Evolutionary conservation across 2,113 vertebrate genomes (phyloP), one percentile per base, ranked within the genome.

Genomic region (Pterophyllum scalare): DNA sequence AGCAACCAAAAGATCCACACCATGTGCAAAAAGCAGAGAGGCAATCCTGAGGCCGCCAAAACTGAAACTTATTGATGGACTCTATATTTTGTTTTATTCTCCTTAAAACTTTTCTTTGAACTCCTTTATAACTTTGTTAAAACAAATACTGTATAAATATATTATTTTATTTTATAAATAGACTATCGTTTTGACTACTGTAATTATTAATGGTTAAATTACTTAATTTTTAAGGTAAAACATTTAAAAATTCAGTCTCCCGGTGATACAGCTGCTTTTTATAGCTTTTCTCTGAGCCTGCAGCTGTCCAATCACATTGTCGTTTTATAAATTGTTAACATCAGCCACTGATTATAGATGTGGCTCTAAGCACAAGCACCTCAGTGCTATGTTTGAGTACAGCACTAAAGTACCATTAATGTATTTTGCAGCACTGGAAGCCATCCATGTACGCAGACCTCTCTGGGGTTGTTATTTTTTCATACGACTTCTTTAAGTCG

Each of bases 311-410:
- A 58, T 24, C 52, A 40, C 31, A 40, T 59, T 54, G 74, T 58
- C 33, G 19, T 59, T 58, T 75, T 35, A 59, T 75, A 40, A 58
- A 75, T 75, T 58, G n/a, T 75, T 75, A 75, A 75, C 52, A 72
- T 72, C 31, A 72, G 54, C 67, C 40, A 20, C 38, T 26, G 17
- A 46, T 77, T 59, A n/a, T 6, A 26, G 38, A 65, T 65, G 46
- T 46, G 28, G 17, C 33, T 75, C 28, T 58, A 52, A 35, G 43
- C 20, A 24, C 43, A 52, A 49, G 75, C 46, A 60, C 38, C 26
- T 49, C 26, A 49, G 59, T 62, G 62, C 40, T 33, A 46, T 72
- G 67, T 26, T 31, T 20, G 2, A 70, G 65, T 72, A 72, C 31
- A 35, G 54, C 46, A 75, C 52, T 57, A 57, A 17, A 75, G 70